Conservation (phyloP, 2,888 invertebrate species). For the Strigamia crassipes region DNA sequence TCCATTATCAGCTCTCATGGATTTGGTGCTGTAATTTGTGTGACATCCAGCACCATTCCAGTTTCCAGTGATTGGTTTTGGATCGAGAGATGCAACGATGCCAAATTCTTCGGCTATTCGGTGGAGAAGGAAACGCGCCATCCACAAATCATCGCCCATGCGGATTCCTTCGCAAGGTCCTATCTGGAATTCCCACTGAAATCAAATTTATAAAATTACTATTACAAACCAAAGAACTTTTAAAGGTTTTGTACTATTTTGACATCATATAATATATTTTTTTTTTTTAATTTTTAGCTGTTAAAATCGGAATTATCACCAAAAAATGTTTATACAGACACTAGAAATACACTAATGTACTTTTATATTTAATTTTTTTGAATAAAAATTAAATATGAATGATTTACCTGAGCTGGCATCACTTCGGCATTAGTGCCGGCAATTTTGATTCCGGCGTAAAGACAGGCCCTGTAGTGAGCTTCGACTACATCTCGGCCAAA, state of each 20-base stretch:
- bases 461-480: slow-evolving; percentile 91
- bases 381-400: background rate
- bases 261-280: no score
- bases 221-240: no score
- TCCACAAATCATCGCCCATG: slow-evolving; percentile 78
- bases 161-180: slow-evolving; percentile 86
- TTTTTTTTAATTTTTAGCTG: no score
- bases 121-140: slow-evolving; percentile 82
- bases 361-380: no score
- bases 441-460: slow-evolving; percentile 91
- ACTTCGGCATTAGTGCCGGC: slow-evolving; percentile 97
- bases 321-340: no score
- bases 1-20: slow-evolving; percentile 61
- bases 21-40: slow-evolving; percentile 64
- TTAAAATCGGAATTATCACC: no score
- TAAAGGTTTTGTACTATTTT: no score
- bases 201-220: no score
- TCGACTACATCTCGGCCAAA: slow-evolving; percentile 96
- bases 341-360: no score
- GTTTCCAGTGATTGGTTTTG: slow-evolving; percentile 69
- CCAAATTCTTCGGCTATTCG: slow-evolving; percentile 91
- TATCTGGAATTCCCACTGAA: slow-evolving; percentile 83
- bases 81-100: slow-evolving; percentile 75
- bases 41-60: slow-evolving; percentile 66
- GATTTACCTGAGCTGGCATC: slow-evolving; percentile 83